These are phyloP conservation scores for Dipodomys ordii DNA, from an alignment of 2,113 vertebrate genomes.

Conservation along the genomic window DNA sequence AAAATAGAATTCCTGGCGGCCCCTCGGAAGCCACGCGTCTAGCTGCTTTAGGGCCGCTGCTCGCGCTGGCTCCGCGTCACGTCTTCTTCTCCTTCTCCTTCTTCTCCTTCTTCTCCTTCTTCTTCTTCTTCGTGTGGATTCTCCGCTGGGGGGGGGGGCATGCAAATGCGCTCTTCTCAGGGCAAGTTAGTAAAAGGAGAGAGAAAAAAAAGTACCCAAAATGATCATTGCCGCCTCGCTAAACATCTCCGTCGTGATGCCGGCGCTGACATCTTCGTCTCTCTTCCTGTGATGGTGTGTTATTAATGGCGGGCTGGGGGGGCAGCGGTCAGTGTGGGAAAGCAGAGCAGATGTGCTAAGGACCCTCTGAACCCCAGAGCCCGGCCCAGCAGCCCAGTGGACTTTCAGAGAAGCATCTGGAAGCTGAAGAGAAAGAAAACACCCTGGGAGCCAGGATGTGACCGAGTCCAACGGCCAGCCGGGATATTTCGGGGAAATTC, in stretches of 20 bases:
- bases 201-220: neutral
- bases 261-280: conserved; percentile 26
- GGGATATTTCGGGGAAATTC: too few species aligned
- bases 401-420: neutral
- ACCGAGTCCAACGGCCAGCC: neutral
- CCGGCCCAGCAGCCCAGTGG: neutral
- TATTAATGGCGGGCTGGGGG: neutral
- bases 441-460: neutral
- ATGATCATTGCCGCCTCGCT: neutral
- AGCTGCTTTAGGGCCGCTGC: too few species aligned
- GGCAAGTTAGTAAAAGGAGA: conserved; percentile 39
- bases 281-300: neutral
- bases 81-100: neutral
- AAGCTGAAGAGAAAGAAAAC: neutral
- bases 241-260: conserved; percentile 8
- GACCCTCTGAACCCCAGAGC: neutral
- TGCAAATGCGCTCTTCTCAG: conserved; percentile 34
- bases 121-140: neutral
- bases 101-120: too few species aligned
- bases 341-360: neutral
- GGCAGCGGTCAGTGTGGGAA: neutral
- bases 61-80: neutral
- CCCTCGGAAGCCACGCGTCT: neutral
- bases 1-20: neutral
- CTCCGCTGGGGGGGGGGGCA: conserved; percentile 1